Evolutionary conservation across 2,888 invertebrate species (phyloP), one percentile per base, ranked within the genome.

Genomic region (Microctonus aethiopoides): DNA sequence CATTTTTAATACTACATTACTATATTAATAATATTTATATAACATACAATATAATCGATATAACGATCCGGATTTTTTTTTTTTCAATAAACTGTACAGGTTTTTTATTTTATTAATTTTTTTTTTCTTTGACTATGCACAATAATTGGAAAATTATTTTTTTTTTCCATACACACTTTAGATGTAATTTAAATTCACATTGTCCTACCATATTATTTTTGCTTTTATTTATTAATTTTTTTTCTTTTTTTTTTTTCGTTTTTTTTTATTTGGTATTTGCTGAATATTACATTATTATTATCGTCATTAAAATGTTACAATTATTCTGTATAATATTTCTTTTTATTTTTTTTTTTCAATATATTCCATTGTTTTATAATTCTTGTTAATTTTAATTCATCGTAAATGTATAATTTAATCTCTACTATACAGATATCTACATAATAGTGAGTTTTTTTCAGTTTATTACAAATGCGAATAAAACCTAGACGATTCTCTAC

Each of bases 371-470:
- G 73, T 75, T 76, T 72, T 39, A 52, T 63, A 60, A 39, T 77
- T 71, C 77, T 80, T 78, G 78, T 80, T 83, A 81, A 83, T 80
- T 82, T 79, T 78, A 79, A 79, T 77, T 77, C 75, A 72, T 74
- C 74, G 77, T 75, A 72, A 29, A 60, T 63, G 59, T 66, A 77
- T 74, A 78, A 76, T 74, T 79, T 79, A 81, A 77, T 80, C 74
- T 79, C 84, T 84, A 85, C 84, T 85, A 84, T 86, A 86, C 86
- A 86, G 80, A 77, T 86, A 86, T 86, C 86, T 86, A 86, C 86
- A 86, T 80, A 79, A 80, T 83, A 83, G 77, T 82, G 80, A 83
- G 82, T 84, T 82, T 2, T 57, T 29, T 46, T 5, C 80, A 78
- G 76, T 79, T 77, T 81, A 77, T 79, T 29, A 5, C 7, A 29